A percentile compares a stretch with the other conserved stretches of the same genome.
These are phyloP conservation scores for Actinia tenebrosa DNA, from an alignment of 64 coral and sea anemone species.

Conservation along the genomic window DNA sequence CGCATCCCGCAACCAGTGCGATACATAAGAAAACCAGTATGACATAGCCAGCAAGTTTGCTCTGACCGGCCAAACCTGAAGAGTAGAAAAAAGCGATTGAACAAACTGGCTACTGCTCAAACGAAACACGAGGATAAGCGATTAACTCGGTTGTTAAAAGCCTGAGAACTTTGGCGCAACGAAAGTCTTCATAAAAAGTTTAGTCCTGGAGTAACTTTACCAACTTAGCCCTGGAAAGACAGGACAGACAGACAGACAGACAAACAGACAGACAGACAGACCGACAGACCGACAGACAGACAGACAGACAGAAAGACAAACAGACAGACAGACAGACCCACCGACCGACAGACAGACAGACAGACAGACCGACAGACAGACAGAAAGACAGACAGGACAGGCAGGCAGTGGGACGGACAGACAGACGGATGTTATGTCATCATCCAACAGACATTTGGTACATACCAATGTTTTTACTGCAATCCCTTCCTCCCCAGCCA, in stretches of 20 bases:
- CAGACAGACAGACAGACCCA: no score
- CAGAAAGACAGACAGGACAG: no score
- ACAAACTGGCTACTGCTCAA: background rate
- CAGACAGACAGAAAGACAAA: background rate
- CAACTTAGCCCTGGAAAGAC: no score
- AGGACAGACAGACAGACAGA: no score
- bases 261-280: background rate
- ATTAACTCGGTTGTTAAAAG: background rate
- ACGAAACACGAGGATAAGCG: background rate
- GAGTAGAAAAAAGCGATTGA: no score
- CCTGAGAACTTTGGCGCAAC: no score
- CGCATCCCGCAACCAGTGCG: conserved; percentile 33
- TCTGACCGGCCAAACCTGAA: no score
- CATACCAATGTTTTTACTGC: conserved; percentile 6
- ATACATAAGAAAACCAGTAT: conserved; percentile 42
- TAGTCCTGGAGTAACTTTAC: no score
- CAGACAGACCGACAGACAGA: no score
- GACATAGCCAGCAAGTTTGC: conserved; percentile 53
- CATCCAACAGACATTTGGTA: background rate
- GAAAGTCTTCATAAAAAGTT: no score
- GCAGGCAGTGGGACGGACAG: no score
- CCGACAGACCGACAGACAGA: background rate
- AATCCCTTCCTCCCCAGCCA: conserved; percentile 60
- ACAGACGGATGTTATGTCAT: background rate
- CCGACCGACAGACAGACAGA: no score